Conservation (phyloP, 2,113 vertebrate species). For the Symphodus melops region DNA sequence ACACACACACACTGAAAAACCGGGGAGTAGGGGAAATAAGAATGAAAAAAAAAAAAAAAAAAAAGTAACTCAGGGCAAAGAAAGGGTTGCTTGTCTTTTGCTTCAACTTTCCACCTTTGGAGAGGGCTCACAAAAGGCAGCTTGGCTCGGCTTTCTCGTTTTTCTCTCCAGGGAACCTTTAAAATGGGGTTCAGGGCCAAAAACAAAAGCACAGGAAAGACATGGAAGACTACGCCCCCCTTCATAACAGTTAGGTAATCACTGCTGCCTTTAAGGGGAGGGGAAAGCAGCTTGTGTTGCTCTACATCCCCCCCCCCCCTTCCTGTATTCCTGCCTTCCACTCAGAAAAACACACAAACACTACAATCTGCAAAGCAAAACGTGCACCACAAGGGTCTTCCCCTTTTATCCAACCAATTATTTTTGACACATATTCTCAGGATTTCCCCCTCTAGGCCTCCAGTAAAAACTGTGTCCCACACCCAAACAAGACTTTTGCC, state of each 20-base stretch:
- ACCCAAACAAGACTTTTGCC: conserved; percentile 17
- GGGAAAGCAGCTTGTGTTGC: conserved; percentile 48
- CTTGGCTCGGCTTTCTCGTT: conserved; percentile 62
- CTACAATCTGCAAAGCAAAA: conserved; percentile 17
- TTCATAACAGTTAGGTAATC: conserved; percentile 75
- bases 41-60: conserved; percentile 34
- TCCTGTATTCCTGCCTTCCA: conserved; percentile 49
- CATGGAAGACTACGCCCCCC: conserved; percentile 69
- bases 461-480: conserved; percentile 22
- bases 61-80: conserved; percentile 61
- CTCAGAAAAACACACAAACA: conserved; percentile 9
- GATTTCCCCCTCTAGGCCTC: conserved; percentile 18
- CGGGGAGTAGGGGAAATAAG: conserved; percentile 43
- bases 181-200: conserved; percentile 69
- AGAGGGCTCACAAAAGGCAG: conserved; percentile 65
- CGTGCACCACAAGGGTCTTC: conserved; percentile 19
- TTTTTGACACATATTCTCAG: conserved; percentile 30
- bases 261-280: conserved; percentile 64
- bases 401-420: conserved; percentile 8
- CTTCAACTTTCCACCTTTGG: conserved; percentile 83
- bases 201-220: conserved; percentile 76
- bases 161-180: conserved; percentile 67
- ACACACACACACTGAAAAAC: conserved; percentile 25
- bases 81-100: conserved; percentile 78
- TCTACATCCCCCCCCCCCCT: conserved; percentile 48